A percentile compares a stretch with the other conserved stretches of the same genome.
Conservation (phyloP, 1,140 invertebrate species). For the Stegodyphus dumicola region DNA sequence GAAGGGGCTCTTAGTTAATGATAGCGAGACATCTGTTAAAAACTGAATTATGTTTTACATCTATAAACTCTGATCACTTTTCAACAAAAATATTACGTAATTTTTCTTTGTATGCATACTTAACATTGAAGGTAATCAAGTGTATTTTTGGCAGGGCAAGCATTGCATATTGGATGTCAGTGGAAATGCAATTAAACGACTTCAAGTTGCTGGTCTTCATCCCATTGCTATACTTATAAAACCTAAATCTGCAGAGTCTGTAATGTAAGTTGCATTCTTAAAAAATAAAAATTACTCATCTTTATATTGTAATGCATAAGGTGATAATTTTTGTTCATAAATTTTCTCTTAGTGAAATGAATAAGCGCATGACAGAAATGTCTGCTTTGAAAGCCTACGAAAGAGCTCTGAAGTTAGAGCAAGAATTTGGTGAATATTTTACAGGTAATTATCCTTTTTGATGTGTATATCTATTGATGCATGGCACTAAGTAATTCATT, state of each 20-base stretch:
- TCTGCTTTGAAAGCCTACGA: conserved; percentile 97
- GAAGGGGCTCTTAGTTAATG: no score
- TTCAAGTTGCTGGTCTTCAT: conserved; percentile 96
- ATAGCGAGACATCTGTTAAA: no score
- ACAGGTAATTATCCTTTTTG: conserved; percentile 72
- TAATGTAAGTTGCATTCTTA: conserved; percentile 79
- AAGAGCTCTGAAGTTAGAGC: conserved; percentile 94
- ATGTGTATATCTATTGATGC: no score
- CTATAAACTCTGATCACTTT: no score
- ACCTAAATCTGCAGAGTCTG: conserved; percentile 95
- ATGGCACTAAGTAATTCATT: no score
- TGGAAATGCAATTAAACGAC: conserved; percentile 97
- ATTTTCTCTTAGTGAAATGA: conserved; percentile 81
- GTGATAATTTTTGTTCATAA: not conserved
- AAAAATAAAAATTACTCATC: not conserved
- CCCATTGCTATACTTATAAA: conserved; percentile 99
- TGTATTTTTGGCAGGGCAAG: conserved; percentile 75
- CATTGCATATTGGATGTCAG: conserved; percentile 99
- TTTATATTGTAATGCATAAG: not conserved
- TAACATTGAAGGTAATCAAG: not conserved
- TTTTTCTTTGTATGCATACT: no score
- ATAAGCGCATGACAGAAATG: conserved; percentile 98
- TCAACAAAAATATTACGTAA: no score
- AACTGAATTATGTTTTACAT: no score
- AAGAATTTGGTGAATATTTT: conserved; percentile 99